phyloP scores from a whole-genome alignment of 2,113 vertebrate species.

The Trichechus manatus region DNA sequence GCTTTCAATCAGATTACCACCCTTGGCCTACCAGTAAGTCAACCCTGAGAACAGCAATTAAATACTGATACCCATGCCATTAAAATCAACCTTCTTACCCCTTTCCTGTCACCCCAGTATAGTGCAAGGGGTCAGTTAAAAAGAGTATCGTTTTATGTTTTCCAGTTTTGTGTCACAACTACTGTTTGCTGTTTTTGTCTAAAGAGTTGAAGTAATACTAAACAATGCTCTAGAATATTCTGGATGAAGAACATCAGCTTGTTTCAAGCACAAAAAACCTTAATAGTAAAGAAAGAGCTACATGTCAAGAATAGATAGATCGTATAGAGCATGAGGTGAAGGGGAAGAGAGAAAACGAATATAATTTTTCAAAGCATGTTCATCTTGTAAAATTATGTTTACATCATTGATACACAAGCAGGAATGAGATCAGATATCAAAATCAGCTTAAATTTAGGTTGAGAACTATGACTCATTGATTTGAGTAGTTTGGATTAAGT shows the following conservation, averaged over 20 bases:
- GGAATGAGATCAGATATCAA: neutral
- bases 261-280: slow-evolving; percentile 53
- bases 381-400: slow-evolving; percentile 33
- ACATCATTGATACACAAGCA: slow-evolving; percentile 30
- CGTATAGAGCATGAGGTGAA: neutral
- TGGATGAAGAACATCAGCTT: slow-evolving; percentile 35
- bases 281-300: neutral
- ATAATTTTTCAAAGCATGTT: slow-evolving; percentile 12
- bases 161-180: neutral
- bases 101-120: neutral
- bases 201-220: slow-evolving; percentile 29
- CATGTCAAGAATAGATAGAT: neutral
- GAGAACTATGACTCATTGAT: neutral
- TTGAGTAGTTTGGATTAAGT: neutral
- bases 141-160: neutral
- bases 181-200: slow-evolving; percentile 13
- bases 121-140: neutral
- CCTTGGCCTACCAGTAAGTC: neutral
- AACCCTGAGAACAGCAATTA: neutral
- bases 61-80: neutral
- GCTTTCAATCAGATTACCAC: neutral
- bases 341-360: neutral
- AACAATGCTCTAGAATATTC: slow-evolving; percentile 46
- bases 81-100: neutral
- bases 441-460: slow-evolving; percentile 5